Evolutionary conservation across 35 echinoderm and acorn worm species (phyloP).

Genomic region (Apostichopus japonicus): DNA sequence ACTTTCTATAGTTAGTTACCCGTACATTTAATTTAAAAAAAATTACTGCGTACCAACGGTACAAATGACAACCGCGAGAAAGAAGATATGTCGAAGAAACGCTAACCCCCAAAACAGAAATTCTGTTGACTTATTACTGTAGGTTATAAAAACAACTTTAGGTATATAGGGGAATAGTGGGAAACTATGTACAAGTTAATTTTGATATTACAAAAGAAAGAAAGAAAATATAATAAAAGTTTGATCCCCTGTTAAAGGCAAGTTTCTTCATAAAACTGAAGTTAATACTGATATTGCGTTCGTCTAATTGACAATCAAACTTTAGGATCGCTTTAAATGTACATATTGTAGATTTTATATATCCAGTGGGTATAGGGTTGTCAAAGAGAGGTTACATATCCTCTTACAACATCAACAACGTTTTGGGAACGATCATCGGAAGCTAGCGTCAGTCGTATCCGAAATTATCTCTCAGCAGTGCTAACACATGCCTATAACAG

Average conservation of each 20-base stretch:
- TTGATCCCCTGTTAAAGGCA: constrained; percentile 37
- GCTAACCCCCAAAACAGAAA: neutral
- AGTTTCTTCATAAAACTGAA: constrained; percentile 34
- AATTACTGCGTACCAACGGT: neutral
- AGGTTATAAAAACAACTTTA: neutral
- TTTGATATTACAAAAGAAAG: neutral
- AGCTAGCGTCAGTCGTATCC: too few species aligned
- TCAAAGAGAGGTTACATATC: too few species aligned
- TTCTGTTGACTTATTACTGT: neutral
- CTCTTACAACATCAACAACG: too few species aligned
- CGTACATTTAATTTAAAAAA: neutral
- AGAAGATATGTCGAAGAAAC: neutral
- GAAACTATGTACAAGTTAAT: neutral
- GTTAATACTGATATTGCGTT: constrained; percentile 13
- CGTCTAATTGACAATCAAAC: neutral
- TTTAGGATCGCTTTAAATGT: too few species aligned
- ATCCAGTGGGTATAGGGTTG: too few species aligned
- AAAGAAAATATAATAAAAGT: constrained; percentile 23
- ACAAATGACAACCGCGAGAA: neutral
- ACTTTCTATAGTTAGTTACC: neutral
- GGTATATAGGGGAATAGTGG: neutral
- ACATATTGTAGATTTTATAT: too few species aligned
- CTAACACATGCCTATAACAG: too few species aligned
- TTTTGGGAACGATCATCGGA: too few species aligned
- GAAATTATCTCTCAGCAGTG: too few species aligned